These are phyloP conservation scores for Dolichotis patagonum DNA, from an alignment of 2,113 vertebrate genomes.

Conservation along the genomic window DNA sequence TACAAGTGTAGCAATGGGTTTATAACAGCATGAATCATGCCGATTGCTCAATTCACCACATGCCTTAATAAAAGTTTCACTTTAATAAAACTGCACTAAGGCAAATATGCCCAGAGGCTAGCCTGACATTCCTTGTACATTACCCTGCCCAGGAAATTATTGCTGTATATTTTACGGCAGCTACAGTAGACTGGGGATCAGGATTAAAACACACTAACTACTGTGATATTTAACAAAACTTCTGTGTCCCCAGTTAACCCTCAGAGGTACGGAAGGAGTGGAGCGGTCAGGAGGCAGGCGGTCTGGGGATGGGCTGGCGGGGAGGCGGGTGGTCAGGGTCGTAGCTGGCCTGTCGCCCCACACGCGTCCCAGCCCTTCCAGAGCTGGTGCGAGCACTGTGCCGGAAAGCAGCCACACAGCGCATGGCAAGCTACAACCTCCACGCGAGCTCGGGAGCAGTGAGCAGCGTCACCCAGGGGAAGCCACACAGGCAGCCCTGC, in stretches of 20 bases:
- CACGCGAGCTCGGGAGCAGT: too few relatives aligned
- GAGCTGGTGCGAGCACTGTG: neutral
- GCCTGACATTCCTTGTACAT: slow-evolving; percentile 92
- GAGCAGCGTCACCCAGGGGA: neutral
- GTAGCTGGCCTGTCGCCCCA: neutral
- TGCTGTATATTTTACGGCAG: slow-evolving; percentile 92
- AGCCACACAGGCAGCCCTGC: neutral
- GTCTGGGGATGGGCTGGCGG: neutral
- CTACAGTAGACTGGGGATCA: slow-evolving; percentile 89
- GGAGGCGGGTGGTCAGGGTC: neutral
- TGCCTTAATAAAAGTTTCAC: slow-evolving; percentile 93
- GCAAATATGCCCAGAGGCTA: slow-evolving; percentile 89
- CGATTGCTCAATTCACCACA: slow-evolving; percentile 91
- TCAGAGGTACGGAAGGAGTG: slow-evolving; percentile 73
- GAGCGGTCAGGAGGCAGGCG: slow-evolving; percentile 58
- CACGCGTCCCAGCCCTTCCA: neutral
- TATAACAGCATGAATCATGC: slow-evolving; percentile 90
- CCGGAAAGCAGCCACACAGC: neutral
- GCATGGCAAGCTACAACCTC: neutral
- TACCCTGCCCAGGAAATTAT: slow-evolving; percentile 92
- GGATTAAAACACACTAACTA: slow-evolving; percentile 91
- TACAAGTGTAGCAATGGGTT: slow-evolving; percentile 88
- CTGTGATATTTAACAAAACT: slow-evolving; percentile 91
- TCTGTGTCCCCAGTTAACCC: slow-evolving; percentile 85
- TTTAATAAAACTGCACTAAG: slow-evolving; percentile 91